Evolutionary conservation across 2,888 invertebrate genomes (phyloP), one percentile per base, ranked within the genome.

Genomic region (Cephus pulcher): DNA sequence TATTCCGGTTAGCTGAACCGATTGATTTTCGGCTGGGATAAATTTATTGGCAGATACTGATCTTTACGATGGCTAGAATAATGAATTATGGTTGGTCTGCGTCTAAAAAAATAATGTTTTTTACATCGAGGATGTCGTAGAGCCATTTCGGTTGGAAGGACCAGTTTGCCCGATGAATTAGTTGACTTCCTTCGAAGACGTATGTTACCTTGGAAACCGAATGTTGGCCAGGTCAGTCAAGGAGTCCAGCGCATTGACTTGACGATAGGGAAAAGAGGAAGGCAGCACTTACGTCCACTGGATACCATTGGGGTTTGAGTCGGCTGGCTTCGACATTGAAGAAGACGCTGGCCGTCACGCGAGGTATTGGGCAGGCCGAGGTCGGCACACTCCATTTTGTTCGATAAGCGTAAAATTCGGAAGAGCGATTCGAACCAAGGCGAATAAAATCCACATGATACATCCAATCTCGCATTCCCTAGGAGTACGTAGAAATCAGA

Each of bases 371-470:
- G 85, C 92, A 93, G 32, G 86, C 83, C 23, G 84, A 82, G 9
- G 92, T 92, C 23, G 93, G 92, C 56, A 92, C 87, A 81, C 92
- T 92, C 90, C 92, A 93, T 74, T 89, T 87, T 12, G 89, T 90
- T 88, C 92, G 82, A 76, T 89, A 91, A 15, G 78, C 80, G 69
- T 85, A 88, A 82, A 84, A 81, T 68, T 88, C 81, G 11, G 81
- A 77, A 4, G 30, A 73, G 11, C 68, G 32, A 40, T 82, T 78
- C 32, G 37, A 35, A 1, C 79, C 76, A 33, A 88, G 80, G 2
- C 84, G 74, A 11, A 87, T 77, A 37, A 85, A 87, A 40, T 79
- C 80, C 12, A 82, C 76, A n/a, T 83, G 80, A 74, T 84, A 86
- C 84, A 86, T 84, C 88, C 88, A 88, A 34, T 80, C 85, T 11